phyloP scores from a whole-genome alignment of 1,140 invertebrate species.

The Drosophila pseudoobscura region DNA sequence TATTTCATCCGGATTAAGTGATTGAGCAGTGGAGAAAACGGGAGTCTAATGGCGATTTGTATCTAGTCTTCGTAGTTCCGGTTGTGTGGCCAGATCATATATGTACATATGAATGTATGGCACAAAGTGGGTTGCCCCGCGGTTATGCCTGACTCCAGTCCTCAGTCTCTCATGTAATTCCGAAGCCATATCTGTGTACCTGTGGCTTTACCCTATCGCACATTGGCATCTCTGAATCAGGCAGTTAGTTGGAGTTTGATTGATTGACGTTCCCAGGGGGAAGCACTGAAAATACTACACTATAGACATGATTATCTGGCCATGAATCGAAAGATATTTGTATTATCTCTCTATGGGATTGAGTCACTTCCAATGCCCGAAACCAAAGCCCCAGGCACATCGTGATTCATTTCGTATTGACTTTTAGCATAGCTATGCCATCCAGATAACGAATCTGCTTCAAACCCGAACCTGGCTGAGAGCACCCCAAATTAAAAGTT shows the following conservation, averaged over 20 bases:
- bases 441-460: slow-evolving; percentile 19
- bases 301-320: too few relatives aligned
- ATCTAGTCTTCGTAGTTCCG: neutral
- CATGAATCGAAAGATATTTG: too few relatives aligned
- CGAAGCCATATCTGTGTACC: neutral
- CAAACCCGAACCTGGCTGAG: neutral
- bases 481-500: neutral
- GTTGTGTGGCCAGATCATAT: too few relatives aligned
- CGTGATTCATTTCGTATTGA: slow-evolving; percentile 17
- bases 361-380: slow-evolving; percentile 7
- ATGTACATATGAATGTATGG: neutral
- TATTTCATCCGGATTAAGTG: slow-evolving; percentile 10
- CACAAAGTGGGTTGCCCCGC: slow-evolving; percentile 8
- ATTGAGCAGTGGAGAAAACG: slow-evolving; percentile 1
- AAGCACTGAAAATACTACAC: too few relatives aligned
- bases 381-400: neutral
- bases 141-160: slow-evolving; percentile 5
- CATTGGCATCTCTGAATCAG: neutral
- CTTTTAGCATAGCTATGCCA: neutral
- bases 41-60: too few relatives aligned
- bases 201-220: slow-evolving; percentile 4
- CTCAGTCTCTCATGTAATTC: neutral
- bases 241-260: too few relatives aligned
- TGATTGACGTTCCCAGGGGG: too few relatives aligned
- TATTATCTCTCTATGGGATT: neutral